phyloP scores from a whole-genome alignment of 2,888 invertebrate species.

The Nephrotoma flavescens region DNA sequence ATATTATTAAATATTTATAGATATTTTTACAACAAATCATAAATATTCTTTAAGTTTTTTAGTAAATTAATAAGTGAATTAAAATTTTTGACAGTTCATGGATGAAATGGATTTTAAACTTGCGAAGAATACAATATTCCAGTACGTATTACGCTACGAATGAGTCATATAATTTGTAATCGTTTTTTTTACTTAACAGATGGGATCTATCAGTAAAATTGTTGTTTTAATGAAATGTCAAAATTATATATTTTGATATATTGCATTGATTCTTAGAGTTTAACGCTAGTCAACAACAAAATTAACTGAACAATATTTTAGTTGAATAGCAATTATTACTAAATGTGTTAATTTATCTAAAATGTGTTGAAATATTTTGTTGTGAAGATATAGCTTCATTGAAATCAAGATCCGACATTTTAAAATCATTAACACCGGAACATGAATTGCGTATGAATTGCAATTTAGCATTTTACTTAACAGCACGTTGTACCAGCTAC shows the following conservation, averaged over 20 bases:
- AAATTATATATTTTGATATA: not conserved
- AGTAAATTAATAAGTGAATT: not conserved
- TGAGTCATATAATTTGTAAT: no score
- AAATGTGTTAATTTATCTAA: no score
- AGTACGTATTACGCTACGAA: no score
- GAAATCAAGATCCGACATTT: no score
- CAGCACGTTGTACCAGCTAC: no score
- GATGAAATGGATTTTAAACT: not conserved
- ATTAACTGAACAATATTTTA: not conserved
- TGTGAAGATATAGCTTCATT: no score
- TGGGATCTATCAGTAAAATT: not conserved
- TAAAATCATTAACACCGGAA: no score
- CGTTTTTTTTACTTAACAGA: no score
- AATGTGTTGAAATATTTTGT: no score
- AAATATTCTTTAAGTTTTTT: not conserved
- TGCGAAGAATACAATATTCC: not conserved
- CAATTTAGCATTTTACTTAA: no score
- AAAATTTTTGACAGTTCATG: not conserved
- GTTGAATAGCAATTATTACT: no score
- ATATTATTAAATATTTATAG: not conserved
- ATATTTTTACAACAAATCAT: not conserved
- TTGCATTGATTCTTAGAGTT: not conserved
- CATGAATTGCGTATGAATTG: no score
- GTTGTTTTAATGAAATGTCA: not conserved
- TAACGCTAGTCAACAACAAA: not conserved